phyloP scores from a whole-genome alignment of 37 sponge, comb jelly and placozoan genomes.

The Bolinopsis microptera region DNA sequence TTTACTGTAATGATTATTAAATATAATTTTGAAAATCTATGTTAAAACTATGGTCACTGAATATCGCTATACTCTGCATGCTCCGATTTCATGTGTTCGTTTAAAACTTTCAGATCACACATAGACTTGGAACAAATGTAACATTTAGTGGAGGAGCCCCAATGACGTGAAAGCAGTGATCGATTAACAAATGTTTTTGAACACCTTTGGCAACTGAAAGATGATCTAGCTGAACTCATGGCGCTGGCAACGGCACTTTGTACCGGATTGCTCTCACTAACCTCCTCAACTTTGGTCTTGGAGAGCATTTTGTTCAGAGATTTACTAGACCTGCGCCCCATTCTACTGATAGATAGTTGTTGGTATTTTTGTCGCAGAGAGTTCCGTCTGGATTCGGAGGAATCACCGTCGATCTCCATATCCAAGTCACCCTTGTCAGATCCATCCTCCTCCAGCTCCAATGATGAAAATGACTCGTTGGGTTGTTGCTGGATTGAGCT shows the following conservation, averaged over 20 bases:
- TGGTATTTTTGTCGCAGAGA: constrained; percentile 44
- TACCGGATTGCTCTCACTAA: not conserved
- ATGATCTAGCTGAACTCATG: not conserved
- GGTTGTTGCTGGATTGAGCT: not conserved
- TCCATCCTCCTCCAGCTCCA: constrained; percentile 5
- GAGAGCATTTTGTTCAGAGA: constrained; percentile 54
- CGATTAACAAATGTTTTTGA: constrained; percentile 51
- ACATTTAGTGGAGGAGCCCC: constrained; percentile 60
- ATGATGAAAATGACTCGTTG: constrained; percentile 39
- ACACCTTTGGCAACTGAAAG: constrained; percentile 37
- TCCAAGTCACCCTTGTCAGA: not conserved
- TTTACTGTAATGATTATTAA: not conserved
- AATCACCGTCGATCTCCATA: not conserved
- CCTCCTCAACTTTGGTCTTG: constrained; percentile 48
- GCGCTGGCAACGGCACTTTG: constrained; percentile 1
- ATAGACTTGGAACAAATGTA: constrained; percentile 57
- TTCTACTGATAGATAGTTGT: constrained; percentile 32
- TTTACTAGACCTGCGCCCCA: constrained; percentile 35
- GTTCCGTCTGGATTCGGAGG: constrained; percentile 19
- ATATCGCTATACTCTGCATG: constrained; percentile 31
- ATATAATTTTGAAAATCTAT: not conserved
- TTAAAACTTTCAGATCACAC: constrained; percentile 51
- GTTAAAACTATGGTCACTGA: not conserved
- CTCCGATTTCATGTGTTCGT: constrained; percentile 59
- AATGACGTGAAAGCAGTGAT: constrained; percentile 40